Percentiles rank a stretch among this genome's conserved stretches.
Conservation (phyloP, 2,113 vertebrate species). For the Gymnogyps californianus region DNA sequence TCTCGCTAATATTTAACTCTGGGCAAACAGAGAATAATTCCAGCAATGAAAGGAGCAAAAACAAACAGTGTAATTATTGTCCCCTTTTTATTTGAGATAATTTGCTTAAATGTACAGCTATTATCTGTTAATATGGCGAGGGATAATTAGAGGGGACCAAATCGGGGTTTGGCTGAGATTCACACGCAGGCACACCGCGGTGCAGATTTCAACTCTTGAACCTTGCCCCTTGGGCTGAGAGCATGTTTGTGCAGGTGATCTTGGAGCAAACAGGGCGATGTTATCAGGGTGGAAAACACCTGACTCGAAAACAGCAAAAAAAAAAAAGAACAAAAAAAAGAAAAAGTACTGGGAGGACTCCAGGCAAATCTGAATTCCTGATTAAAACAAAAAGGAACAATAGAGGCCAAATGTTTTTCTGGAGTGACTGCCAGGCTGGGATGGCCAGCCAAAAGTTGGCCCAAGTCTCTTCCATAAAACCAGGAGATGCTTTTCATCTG, state of each 20-base stretch:
- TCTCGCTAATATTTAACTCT: slow-evolving; percentile 45
- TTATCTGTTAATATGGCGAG: slow-evolving; percentile 45
- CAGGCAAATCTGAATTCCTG: not conserved
- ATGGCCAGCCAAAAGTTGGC: not conserved
- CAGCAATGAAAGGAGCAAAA: slow-evolving; percentile 45
- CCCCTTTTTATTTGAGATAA: slow-evolving; percentile 51
- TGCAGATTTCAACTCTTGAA: slow-evolving; percentile 1
- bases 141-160: slow-evolving; percentile 26
- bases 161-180: not conserved
- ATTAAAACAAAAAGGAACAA: not conserved
- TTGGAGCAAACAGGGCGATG: not conserved
- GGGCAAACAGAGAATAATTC: slow-evolving; percentile 51
- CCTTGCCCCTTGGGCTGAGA: not conserved
- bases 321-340: too few relatives aligned
- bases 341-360: not conserved
- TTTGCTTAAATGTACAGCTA: slow-evolving; percentile 58
- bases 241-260: slow-evolving; percentile 9
- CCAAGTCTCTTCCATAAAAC: not conserved
- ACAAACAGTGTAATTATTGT: slow-evolving; percentile 46
- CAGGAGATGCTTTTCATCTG: not conserved
- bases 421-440: not conserved
- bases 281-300: not conserved
- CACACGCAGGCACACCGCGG: not conserved
- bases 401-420: not conserved
- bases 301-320: not conserved